A percentile compares a stretch with the other conserved stretches of the same genome.
Evolutionary conservation across 2,888 invertebrate species (phyloP).

Genomic region (Allygus modestus): DNA sequence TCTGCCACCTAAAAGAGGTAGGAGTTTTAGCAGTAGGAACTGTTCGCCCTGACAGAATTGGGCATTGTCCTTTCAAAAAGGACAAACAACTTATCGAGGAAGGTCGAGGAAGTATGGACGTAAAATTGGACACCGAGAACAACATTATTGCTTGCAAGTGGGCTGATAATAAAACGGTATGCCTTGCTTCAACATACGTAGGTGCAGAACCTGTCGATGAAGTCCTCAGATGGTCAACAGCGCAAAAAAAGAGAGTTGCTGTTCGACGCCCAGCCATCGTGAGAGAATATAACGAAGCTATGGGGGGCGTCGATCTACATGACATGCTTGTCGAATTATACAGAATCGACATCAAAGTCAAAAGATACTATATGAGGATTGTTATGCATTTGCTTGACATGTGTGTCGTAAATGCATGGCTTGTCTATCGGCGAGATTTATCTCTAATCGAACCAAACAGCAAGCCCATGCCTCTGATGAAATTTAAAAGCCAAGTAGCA

Average conservation of each 20-base stretch:
- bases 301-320: slow-evolving; percentile 70
- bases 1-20: slow-evolving; percentile 25
- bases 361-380: slow-evolving; percentile 69
- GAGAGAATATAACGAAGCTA: slow-evolving; percentile 36
- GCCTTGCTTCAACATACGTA: slow-evolving; percentile 36
- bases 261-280: slow-evolving; percentile 8
- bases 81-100: background rate
- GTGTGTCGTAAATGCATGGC: slow-evolving; percentile 68
- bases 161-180: slow-evolving; percentile 51
- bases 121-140: slow-evolving; percentile 27
- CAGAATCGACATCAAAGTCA: slow-evolving; percentile 68
- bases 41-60: slow-evolving; percentile 22
- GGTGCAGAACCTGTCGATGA: slow-evolving; percentile 32
- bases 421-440: background rate
- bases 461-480: slow-evolving; percentile 12
- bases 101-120: slow-evolving; percentile 33
- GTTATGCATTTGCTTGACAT: slow-evolving; percentile 67
- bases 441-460: background rate
- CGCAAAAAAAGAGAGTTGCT: slow-evolving; percentile 1
- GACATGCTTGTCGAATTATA: slow-evolving; percentile 71
- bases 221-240: slow-evolving; percentile 24
- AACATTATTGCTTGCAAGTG: slow-evolving; percentile 54
- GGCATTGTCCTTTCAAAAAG: slow-evolving; percentile 4
- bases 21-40: slow-evolving; percentile 44
- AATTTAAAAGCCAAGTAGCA: slow-evolving; percentile 12